phyloP scores from a whole-genome alignment of 2,797 vertebrate genomes.

The Oreochromis mossambicus region DNA sequence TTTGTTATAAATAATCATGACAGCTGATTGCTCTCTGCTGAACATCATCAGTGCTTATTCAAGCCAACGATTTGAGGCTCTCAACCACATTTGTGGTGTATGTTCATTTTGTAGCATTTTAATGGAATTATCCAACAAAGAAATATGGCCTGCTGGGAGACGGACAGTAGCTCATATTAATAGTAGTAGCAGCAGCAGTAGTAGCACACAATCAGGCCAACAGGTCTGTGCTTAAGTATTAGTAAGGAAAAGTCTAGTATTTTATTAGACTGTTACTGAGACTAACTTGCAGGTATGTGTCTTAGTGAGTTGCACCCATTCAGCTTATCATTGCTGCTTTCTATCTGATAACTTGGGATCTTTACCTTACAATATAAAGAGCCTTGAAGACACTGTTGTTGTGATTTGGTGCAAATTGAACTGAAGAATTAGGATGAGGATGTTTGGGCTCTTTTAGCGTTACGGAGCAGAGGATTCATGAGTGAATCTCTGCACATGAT shows the following conservation, averaged over 20 bases:
- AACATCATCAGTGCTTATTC: neutral
- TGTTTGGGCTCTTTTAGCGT: neutral
- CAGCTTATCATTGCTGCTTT: neutral
- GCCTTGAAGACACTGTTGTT: neutral
- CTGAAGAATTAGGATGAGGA: neutral
- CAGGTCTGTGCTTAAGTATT: neutral
- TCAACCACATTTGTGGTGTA: neutral
- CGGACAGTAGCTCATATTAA: fast-evolving
- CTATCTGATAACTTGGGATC: neutral
- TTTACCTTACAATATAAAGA: neutral
- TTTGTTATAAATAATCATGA: neutral
- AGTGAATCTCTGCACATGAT: neutral
- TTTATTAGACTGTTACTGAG: neutral
- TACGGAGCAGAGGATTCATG: neutral
- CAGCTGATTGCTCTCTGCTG: neutral
- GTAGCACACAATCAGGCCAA: neutral
- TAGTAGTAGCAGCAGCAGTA: neutral
- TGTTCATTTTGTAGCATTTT: neutral
- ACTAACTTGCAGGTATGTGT: neutral
- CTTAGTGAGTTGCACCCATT: neutral
- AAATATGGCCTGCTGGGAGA: neutral
- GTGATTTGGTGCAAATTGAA: neutral
- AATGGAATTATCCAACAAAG: neutral
- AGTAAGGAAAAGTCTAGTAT: neutral
- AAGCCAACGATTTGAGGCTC: neutral